Percentiles rank a stretch among this genome's conserved stretches.
These are phyloP conservation scores for Callorhinus ursinus DNA, from an alignment of 2,113 vertebrate genomes.

Conservation along the genomic window DNA sequence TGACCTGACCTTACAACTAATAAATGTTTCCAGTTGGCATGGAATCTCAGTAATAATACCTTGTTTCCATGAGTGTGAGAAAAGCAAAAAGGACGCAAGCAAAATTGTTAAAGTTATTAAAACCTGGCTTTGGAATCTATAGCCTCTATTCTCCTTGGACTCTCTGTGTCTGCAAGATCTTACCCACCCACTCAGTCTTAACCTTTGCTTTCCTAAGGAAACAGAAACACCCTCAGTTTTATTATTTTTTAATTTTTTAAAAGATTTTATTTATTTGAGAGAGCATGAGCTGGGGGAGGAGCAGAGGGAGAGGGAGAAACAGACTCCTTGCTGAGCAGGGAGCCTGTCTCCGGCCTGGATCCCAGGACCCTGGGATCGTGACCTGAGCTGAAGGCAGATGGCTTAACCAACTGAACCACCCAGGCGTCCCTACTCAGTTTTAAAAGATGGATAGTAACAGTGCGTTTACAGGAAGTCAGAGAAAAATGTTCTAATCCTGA, in stretches of 20 bases:
- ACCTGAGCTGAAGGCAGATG: neutral
- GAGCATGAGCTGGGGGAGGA: neutral
- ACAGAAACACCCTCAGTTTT: neutral
- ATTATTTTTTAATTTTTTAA: neutral
- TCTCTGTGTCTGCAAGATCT: neutral
- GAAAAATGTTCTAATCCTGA: neutral
- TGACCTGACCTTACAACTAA: conserved; percentile 78
- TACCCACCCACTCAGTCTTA: neutral
- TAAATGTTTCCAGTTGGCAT: neutral
- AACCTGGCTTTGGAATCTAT: neutral
- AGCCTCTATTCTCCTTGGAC: neutral
- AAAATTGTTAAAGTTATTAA: conserved; percentile 14
- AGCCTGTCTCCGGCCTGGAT: neutral
- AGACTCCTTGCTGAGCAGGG: neutral
- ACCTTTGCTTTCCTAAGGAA: neutral
- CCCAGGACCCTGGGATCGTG: neutral
- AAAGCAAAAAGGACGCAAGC: conserved; percentile 50
- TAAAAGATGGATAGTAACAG: neutral
- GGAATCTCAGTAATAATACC: neutral
- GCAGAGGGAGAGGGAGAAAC: neutral
- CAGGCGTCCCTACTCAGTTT: neutral
- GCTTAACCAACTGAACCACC: neutral
- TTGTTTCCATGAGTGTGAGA: conserved; percentile 38
- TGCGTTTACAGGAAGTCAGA: neutral
- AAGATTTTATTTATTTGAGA: neutral